phyloP scores from a whole-genome alignment of 2,797 vertebrate species.

The Poecilia picta region DNA sequence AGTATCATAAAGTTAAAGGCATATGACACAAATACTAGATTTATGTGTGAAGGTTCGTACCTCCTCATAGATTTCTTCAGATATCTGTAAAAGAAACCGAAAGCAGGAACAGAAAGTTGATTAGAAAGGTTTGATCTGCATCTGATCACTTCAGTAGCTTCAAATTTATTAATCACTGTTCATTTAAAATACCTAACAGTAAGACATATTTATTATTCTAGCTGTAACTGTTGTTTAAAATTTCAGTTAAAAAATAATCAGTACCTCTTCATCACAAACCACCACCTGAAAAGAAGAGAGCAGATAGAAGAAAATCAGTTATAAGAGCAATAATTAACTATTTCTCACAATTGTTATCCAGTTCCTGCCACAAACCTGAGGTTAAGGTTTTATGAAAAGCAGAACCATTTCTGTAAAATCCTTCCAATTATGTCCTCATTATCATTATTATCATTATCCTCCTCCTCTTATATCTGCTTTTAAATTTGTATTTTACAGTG shows the following conservation, averaged over 20 bases:
- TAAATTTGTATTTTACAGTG: not conserved
- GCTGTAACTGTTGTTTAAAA: not conserved
- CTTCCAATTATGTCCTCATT: not conserved
- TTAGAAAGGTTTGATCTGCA: not conserved
- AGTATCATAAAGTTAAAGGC: not conserved
- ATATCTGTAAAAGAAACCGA: not conserved
- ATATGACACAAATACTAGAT: not conserved
- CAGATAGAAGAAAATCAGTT: not conserved
- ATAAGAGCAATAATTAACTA: not conserved
- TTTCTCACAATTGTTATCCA: not conserved
- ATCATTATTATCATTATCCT: too few species aligned
- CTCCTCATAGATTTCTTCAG: fast-evolving
- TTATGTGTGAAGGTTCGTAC: not conserved
- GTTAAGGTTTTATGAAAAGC: not conserved
- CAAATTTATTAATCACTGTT: not conserved
- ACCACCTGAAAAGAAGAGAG: not conserved
- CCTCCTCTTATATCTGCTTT: not conserved
- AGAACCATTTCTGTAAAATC: not conserved
- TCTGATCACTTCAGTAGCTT: not conserved
- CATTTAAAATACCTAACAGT: not conserved
- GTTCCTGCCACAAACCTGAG: not conserved
- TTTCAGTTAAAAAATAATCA: not conserved
- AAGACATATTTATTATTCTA: not conserved
- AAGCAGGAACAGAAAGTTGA: not conserved
- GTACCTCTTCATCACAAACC: not conserved